phyloP scores from a whole-genome alignment of 2,888 invertebrate genomes.

The Nemapogon koenigi region DNA sequence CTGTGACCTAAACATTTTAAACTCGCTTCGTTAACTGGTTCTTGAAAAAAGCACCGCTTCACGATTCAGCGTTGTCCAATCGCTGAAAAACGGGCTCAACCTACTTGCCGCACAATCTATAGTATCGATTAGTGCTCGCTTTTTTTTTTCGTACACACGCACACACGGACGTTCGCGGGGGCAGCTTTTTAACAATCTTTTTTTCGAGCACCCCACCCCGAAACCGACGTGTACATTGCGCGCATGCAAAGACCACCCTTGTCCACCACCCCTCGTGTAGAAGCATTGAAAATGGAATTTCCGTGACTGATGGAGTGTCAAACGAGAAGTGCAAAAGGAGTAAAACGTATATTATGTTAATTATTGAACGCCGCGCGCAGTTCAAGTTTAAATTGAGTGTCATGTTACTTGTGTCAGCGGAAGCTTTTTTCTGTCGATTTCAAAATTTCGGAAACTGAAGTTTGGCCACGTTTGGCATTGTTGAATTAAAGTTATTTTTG shows the following conservation, averaged over 20 bases:
- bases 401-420: conserved; percentile 39
- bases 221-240: conserved; percentile 62
- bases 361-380: conserved; percentile 52
- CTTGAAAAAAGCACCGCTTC: conserved; percentile 33
- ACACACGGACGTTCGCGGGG: conserved; percentile 55
- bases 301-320: conserved; percentile 67
- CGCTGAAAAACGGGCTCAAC: conserved; percentile 45
- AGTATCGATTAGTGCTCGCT: conserved; percentile 62
- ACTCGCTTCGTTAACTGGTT: conserved; percentile 45
- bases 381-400: conserved; percentile 61
- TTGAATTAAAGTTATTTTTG: conserved; percentile 2
- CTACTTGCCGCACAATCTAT: conserved; percentile 63
- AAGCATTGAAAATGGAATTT: conserved; percentile 66
- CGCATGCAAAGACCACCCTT: conserved; percentile 62
- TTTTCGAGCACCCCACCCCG: conserved; percentile 52
- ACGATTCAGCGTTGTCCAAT: conserved; percentile 39
- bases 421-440: conserved; percentile 22
- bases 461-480: neutral
- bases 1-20: conserved; percentile 40
- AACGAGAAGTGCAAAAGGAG: conserved; percentile 62
- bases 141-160: conserved; percentile 57
- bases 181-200: conserved; percentile 64
- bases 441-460: neutral
- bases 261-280: conserved; percentile 46
- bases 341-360: conserved; percentile 64